phyloP scores from a whole-genome alignment of 2,888 invertebrate genomes.

The Priocnemis perturbator region DNA sequence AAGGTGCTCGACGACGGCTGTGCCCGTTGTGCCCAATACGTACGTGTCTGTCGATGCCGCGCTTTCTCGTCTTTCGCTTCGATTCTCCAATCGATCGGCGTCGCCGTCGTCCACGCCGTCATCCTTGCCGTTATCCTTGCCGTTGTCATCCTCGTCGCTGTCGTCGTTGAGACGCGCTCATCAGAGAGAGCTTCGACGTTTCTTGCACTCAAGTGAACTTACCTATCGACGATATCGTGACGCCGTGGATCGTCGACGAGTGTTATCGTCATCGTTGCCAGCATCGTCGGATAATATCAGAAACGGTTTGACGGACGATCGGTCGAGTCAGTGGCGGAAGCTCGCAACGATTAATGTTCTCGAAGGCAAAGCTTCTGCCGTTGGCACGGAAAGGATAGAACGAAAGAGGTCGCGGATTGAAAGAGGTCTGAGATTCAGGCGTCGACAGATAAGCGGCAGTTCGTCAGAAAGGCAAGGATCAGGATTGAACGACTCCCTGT shows the following conservation, averaged over 20 bases:
- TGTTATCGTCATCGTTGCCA: too few relatives aligned
- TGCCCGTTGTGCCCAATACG: constrained; percentile 29
- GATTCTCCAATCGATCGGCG: constrained; percentile 14
- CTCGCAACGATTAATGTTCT: not conserved
- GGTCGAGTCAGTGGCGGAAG: not conserved
- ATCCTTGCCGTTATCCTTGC: constrained; percentile 26
- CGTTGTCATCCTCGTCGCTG: constrained; percentile 20
- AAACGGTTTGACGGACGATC: not conserved
- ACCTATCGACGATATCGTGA: too few relatives aligned
- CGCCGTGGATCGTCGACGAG: too few relatives aligned
- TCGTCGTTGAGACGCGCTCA: constrained; percentile 15
- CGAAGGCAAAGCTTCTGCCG: not conserved
- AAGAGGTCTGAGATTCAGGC: not conserved
- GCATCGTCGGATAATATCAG: too few relatives aligned
- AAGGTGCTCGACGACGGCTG: constrained; percentile 62
- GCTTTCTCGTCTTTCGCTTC: constrained; percentile 37
- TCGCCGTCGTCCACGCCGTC: constrained; percentile 20
- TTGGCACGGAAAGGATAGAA: too few relatives aligned
- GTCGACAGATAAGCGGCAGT: too few relatives aligned
- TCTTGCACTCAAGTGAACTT: too few relatives aligned
- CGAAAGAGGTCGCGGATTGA: not conserved
- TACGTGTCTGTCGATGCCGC: constrained; percentile 41
- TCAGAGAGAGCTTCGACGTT: too few relatives aligned
- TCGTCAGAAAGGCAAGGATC: too few relatives aligned
- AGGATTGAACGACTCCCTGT: too few relatives aligned